Evolutionary conservation across 35 echinoderm and acorn worm genomes (phyloP).

Genomic region (Stichopus chloronotus): DNA sequence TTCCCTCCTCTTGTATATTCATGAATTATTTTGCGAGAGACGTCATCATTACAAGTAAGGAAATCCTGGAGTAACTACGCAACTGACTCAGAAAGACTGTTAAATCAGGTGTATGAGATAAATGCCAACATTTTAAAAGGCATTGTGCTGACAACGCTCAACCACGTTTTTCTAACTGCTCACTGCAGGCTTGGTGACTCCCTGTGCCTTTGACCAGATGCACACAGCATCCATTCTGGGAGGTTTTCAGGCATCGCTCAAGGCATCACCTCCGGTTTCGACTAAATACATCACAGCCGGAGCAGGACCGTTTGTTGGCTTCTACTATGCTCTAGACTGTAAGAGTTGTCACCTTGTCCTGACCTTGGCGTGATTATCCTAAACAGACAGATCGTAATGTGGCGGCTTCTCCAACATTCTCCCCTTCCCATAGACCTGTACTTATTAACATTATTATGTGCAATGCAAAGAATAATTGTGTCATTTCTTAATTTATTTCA

Average conservation of each 20-base stretch:
- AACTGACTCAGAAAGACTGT: too few species aligned
- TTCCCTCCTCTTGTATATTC: too few species aligned
- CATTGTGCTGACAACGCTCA: too few species aligned
- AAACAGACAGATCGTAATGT: not conserved
- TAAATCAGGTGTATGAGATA: too few species aligned
- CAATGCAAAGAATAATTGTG: too few species aligned
- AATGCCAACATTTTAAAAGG: too few species aligned
- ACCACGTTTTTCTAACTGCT: too few species aligned
- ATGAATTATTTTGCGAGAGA: too few species aligned
- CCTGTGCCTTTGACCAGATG: conserved; percentile 99
- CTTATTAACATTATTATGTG: not conserved
- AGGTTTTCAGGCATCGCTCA: conserved; percentile 84
- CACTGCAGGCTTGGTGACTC: conserved; percentile 79
- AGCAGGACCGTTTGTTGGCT: conserved; percentile 87
- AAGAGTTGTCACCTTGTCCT: not conserved
- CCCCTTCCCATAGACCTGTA: not conserved
- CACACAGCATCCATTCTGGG: conserved; percentile 82
- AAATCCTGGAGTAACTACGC: too few species aligned
- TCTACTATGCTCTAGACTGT: conserved; percentile 97
- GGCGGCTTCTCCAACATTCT: not conserved
- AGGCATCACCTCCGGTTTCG: conserved; percentile 73
- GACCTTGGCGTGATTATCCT: not conserved
- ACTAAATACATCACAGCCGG: conserved; percentile 88
- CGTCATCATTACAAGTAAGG: too few species aligned
- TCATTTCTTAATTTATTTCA: too few species aligned